Percentiles rank a stretch among this genome's conserved stretches.
phyloP scores from a whole-genome alignment of 1,140 invertebrate species.

The Drosophila pandora region DNA sequence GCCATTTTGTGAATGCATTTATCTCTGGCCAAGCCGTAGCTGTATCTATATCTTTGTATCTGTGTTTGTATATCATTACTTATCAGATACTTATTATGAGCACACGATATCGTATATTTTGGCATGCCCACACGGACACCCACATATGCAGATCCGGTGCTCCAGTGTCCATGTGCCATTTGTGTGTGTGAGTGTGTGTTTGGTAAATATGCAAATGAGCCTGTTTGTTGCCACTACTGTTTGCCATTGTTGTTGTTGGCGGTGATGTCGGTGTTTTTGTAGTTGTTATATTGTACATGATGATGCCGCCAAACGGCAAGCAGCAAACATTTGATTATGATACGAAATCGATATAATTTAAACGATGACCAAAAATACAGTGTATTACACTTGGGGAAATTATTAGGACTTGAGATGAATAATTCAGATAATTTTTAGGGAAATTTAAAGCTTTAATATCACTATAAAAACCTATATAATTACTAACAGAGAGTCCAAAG shows the following conservation, averaged over 20 bases:
- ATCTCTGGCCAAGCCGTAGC: conserved; percentile 31
- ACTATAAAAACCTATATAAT: no score
- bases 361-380: conserved; percentile 61
- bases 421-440: no score
- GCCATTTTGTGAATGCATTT: conserved; percentile 77
- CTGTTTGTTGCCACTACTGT: conserved; percentile 81
- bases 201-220: conserved; percentile 82
- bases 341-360: conserved; percentile 83
- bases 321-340: conserved; percentile 82
- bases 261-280: conserved; percentile 69
- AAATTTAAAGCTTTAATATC: no score
- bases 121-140: conserved; percentile 51
- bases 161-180: conserved; percentile 6
- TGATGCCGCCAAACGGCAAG: conserved; percentile 72
- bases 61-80: conserved; percentile 82
- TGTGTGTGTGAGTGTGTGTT: conserved; percentile 60
- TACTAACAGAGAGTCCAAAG: no score
- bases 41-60: conserved; percentile 46
- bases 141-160: conserved; percentile 5
- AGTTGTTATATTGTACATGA: conserved; percentile 72
- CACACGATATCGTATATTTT: conserved; percentile 82
- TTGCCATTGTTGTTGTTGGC: conserved; percentile 71
- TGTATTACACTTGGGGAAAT: no score
- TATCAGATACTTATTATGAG: conserved; percentile 82
- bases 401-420: no score